These are phyloP conservation scores for Hetaerina titia DNA, from an alignment of 2,888 invertebrate species.

Conservation along the genomic window DNA sequence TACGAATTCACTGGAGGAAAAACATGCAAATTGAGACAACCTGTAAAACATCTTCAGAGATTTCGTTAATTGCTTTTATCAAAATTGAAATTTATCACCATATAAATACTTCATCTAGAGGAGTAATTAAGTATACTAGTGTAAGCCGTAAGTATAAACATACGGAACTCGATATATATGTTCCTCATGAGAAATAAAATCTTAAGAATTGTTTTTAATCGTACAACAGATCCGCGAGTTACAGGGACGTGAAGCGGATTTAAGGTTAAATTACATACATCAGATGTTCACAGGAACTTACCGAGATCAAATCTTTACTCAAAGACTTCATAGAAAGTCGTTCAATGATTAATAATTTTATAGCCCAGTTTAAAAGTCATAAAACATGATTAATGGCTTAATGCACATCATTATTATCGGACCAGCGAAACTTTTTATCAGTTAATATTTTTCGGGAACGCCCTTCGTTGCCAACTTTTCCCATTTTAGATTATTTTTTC, in stretches of 20 bases:
- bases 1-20: too few species aligned
- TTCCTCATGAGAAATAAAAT: neutral
- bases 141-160: too few species aligned
- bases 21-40: too few species aligned
- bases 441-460: neutral
- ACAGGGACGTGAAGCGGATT: neutral
- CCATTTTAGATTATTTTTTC: neutral
- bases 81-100: too few species aligned
- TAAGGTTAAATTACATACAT: neutral
- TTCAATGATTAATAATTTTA: neutral
- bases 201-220: neutral
- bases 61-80: too few species aligned
- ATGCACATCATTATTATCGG: neutral
- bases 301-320: neutral
- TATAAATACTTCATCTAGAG: too few species aligned
- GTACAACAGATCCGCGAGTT: neutral
- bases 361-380: neutral
- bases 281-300: neutral
- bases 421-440: neutral
- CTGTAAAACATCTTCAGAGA: too few species aligned
- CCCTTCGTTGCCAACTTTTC: neutral
- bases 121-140: too few species aligned
- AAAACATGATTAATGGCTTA: neutral
- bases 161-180: neutral
- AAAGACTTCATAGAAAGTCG: neutral